phyloP scores from a whole-genome alignment of 2,113 vertebrate genomes.

The Ursus arctos region DNA sequence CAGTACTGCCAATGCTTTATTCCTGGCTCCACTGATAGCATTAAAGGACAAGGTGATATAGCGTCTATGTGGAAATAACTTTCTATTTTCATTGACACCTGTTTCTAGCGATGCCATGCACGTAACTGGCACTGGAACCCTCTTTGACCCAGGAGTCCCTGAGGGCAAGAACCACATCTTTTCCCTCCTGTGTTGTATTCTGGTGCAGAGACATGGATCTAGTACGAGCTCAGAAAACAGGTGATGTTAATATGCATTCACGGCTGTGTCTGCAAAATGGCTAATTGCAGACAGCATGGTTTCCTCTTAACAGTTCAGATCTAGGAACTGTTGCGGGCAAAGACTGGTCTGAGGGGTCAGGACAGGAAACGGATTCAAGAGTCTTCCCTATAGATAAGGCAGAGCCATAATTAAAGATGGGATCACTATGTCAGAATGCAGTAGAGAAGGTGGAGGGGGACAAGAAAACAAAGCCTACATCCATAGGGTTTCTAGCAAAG shows the following conservation, averaged over 20 bases:
- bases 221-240: not conserved
- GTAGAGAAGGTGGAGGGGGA: not conserved
- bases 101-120: not conserved
- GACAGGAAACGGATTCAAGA: not conserved
- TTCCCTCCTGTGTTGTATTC: not conserved
- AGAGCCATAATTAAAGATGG: not conserved
- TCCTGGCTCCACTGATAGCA: constrained; percentile 1
- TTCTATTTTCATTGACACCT: not conserved
- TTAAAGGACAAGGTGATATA: not conserved
- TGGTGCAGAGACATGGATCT: not conserved
- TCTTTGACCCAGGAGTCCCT: not conserved
- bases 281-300: not conserved
- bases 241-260: not conserved
- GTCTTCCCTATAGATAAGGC: not conserved
- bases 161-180: not conserved
- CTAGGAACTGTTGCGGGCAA: not conserved
- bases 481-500: not conserved
- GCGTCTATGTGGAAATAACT: not conserved
- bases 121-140: not conserved
- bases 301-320: not conserved
- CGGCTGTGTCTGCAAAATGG: not conserved
- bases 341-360: not conserved
- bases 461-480: not conserved
- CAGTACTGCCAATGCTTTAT: not conserved
- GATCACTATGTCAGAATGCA: not conserved